Evolutionary conservation across 2,888 invertebrate species (phyloP), one percentile per base, ranked within the genome.

Genomic region (Latrodectus elegans): DNA sequence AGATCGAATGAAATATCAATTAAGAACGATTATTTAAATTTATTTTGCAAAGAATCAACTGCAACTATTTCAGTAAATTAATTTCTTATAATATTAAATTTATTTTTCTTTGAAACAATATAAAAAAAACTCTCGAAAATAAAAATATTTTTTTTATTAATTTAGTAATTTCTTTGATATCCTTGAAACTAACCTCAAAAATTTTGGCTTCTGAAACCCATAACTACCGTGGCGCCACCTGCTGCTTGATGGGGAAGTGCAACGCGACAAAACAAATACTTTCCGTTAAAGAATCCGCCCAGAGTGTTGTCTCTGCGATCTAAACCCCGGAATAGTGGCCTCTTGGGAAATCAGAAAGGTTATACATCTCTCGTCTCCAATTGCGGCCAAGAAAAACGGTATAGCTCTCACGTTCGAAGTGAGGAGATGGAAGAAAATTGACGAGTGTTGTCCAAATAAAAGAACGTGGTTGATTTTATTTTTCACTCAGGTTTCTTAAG

Each of bases 271-370:
- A 53, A 65, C 67, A 81, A 51, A 73, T 73, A 17, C 51, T 49
- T 67, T 26, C 55, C 67, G 49, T n/a, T 60, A 51, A 60, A 72
- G 49, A 52, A 17, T 73, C 74, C 65, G 8, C 60, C 52, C 38
- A 65, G 64, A 65, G 60, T 70, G 68, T 77, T 77, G 83, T 84
- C 76, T 51, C 76, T 70, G 51, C 73, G 83, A 84, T 77, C 72
- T 38, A 71, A 26, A 26, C 15, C 53, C 72, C 38, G 38, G 65
- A 55, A 49, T 55, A 84, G 72, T 71, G 64, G 55, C 53, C 82
- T 68, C 84, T 64, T 22, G 84, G 84, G 84, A 84, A 84, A 84
- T 84, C 84, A 73, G 78, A 65, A 52, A 72, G 75, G 84, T 84
- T 84, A 84, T 78, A 77, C 78, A 84, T 84, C 78, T 82, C 75